Evolutionary conservation across 2,888 invertebrate species (phyloP), one percentile per base, ranked within the genome.

Genomic region (Pharmacophagus antenor): DNA sequence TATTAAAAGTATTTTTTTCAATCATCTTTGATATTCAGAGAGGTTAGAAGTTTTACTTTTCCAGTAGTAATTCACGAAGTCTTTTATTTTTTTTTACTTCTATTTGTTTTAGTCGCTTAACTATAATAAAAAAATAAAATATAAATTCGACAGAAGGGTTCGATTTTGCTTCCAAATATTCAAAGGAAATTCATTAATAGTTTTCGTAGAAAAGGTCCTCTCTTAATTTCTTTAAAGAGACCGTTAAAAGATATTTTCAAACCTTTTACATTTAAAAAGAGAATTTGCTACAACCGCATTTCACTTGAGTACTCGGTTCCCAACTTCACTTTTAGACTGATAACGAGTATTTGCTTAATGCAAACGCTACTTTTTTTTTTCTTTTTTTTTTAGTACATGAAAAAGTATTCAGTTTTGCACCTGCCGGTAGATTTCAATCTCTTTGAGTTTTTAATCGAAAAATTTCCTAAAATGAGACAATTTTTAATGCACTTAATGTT

Each of bases 261-360:
- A 48, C 49, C 49, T 50, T 56, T 49, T 7, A 42, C 23, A 8
- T 41, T 56, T 42, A 42, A 41, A 56, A 56, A 50, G 25, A 56
- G 46, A 42, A 42, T 56, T 56, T 56, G 49, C 41, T 56, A 49
- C 42, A 56, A 48, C 51, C 51, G 46, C 57, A 52, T 58, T 58
- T 44, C 51, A 56, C 57, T 51, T 51, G 42, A 46, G 51, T 58
- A 58, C 51, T 27, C 20, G 31, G 42, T 23, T 41, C 20, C 49
- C 49, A 42, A 49, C 49, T 56, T 56, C 49, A 44, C 52, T 58
- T 53, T 48, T 41, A 53, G 52, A 48, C 48, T 58, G 58, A 53
- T 58, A 58, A 53, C 53, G 53, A 58, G 23, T 58, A 58, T 52
- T 58, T 44, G 47, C 52, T 58, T 37, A 58, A 58, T 58, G 51